Evolutionary conservation across 1,140 invertebrate genomes (phyloP).

Genomic region (Gonioctena quinquepunctata): DNA sequence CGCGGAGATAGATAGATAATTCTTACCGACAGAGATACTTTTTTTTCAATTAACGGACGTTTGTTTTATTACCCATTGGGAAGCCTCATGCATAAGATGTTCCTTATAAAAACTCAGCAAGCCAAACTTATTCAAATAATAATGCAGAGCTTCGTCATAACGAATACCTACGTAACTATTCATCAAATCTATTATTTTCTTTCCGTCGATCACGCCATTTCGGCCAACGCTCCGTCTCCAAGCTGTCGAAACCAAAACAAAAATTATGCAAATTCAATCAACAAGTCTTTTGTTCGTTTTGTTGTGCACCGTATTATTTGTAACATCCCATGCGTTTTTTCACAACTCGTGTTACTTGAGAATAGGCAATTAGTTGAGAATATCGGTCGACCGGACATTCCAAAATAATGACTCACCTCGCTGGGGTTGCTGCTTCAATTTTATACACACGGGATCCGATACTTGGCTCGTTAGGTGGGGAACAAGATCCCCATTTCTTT

Average conservation of each 20-base stretch:
- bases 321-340: not conserved
- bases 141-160: too few relatives aligned
- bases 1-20: too few relatives aligned
- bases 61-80: too few relatives aligned
- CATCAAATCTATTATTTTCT: not conserved
- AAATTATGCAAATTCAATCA: constrained; percentile 1
- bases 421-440: not conserved
- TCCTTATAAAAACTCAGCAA: too few relatives aligned
- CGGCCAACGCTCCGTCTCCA: not conserved
- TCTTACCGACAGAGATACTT: too few relatives aligned
- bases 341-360: not conserved
- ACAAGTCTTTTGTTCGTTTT: not conserved
- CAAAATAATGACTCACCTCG: constrained; percentile 9
- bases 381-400: constrained; percentile 13
- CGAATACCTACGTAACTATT: not conserved
- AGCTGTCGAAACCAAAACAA: not conserved
- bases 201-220: not conserved
- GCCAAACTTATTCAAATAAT: too few relatives aligned
- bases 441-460: not conserved
- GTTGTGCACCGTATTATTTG: not conserved
- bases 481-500: too few relatives aligned
- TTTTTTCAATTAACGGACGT: too few relatives aligned
- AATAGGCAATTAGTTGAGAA: constrained; percentile 7
- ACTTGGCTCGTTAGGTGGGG: not conserved
- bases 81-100: too few relatives aligned